Evolutionary conservation across 2,113 vertebrate genomes (phyloP).

Genomic region (Neodon shergylaensis): DNA sequence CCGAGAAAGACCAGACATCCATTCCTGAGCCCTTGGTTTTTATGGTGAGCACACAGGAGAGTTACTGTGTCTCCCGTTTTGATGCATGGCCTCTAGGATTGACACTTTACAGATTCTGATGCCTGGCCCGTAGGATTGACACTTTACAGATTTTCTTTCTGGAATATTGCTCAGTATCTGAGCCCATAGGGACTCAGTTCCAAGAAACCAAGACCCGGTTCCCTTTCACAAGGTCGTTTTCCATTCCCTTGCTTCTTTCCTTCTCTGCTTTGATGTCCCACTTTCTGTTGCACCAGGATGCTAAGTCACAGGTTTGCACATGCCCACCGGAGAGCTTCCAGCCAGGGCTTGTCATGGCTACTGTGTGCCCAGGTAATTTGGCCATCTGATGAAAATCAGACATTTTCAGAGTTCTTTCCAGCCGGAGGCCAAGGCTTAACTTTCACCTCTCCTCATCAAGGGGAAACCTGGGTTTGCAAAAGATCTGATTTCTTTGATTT

Average conservation of each 20-base stretch:
- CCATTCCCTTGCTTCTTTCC: constrained; percentile 29
- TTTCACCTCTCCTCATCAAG: constrained; percentile 39
- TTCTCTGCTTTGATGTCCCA: constrained; percentile 33
- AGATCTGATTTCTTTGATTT: constrained; percentile 80
- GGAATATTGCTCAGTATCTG: constrained; percentile 54
- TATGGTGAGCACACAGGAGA: constrained; percentile 51
- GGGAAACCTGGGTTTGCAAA: constrained; percentile 60
- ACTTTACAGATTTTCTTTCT: constrained; percentile 51
- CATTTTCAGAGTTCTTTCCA: constrained; percentile 65
- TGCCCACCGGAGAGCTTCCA: neutral
- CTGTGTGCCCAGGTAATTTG: constrained; percentile 17
- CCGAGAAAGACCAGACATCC: constrained; percentile 47
- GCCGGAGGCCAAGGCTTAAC: constrained; percentile 41
- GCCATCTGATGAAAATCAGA: constrained; percentile 72
- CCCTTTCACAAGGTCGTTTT: constrained; percentile 10
- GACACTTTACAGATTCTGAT: neutral
- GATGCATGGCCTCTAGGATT: constrained; percentile 72
- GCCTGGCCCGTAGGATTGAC: constrained; percentile 67
- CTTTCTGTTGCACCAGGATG: neutral
- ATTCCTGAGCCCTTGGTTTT: constrained; percentile 56
- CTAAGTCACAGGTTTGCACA: neutral
- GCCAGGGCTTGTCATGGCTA: constrained; percentile 29
- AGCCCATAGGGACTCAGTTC: neutral
- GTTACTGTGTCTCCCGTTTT: constrained; percentile 56
- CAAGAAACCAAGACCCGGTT: neutral